These are phyloP conservation scores for Scomber scombrus DNA, from an alignment of 2,113 vertebrate species.

Conservation along the genomic window DNA sequence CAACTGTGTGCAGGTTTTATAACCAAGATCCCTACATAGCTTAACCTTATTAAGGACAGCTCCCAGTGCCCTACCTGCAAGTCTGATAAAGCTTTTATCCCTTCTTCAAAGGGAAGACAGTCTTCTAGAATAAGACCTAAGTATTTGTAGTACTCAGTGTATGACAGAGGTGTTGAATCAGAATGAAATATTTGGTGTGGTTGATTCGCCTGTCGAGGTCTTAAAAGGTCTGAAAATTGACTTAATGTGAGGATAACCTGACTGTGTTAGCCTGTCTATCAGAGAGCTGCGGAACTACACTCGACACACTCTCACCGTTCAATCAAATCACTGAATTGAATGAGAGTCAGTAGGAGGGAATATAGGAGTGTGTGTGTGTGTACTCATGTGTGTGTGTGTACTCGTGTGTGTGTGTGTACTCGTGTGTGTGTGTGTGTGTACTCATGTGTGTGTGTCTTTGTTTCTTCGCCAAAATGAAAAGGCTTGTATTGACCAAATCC, in stretches of 20 bases:
- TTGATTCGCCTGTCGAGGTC: neutral
- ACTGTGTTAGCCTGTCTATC: neutral
- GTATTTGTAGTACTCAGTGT: too few species aligned
- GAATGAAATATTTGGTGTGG: neutral
- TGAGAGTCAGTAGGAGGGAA: slow-evolving; percentile 5
- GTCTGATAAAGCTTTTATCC: too few species aligned
- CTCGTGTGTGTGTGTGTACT: slow-evolving; percentile 11
- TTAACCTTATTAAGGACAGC: too few species aligned
- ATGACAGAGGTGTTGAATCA: too few species aligned
- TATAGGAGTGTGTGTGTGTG: neutral
- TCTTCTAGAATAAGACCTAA: too few species aligned
- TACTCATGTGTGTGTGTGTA: slow-evolving; percentile 6
- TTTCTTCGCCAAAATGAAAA: slow-evolving; percentile 37
- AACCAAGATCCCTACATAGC: too few species aligned
- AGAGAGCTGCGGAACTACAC: neutral
- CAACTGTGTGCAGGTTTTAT: too few species aligned
- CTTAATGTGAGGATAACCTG: neutral
- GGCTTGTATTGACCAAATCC: slow-evolving; percentile 44
- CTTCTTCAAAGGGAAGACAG: too few species aligned
- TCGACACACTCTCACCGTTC: neutral
- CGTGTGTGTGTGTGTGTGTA: slow-evolving; percentile 10
- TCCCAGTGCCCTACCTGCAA: too few species aligned
- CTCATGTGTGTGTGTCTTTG: slow-evolving; percentile 14
- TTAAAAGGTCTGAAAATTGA: neutral
- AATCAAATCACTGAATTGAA: slow-evolving; percentile 3